phyloP scores from a whole-genome alignment of 2,797 vertebrate genomes.

The Dromococcyx pavoninus region DNA sequence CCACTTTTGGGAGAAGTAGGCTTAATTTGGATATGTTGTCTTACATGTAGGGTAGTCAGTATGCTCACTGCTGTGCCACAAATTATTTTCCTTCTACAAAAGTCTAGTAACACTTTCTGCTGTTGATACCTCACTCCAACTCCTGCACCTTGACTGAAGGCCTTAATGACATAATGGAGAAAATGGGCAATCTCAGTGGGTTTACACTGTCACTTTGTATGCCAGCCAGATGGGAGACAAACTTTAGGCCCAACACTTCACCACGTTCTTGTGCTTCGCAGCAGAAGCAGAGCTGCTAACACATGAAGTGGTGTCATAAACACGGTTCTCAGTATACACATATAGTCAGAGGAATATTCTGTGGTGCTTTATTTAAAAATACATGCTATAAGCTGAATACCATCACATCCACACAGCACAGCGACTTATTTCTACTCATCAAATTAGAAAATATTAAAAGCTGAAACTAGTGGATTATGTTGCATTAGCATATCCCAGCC shows the following conservation, averaged over 20 bases:
- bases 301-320: neutral
- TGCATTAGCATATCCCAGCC: neutral
- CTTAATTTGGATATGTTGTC: neutral
- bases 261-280: neutral
- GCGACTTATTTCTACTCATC: neutral
- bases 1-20: neutral
- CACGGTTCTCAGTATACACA: neutral
- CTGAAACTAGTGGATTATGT: neutral
- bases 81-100: neutral
- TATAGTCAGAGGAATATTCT: neutral
- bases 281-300: neutral
- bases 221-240: neutral
- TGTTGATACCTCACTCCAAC: neutral
- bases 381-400: neutral
- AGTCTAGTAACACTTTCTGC: neutral
- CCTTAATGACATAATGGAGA: neutral
- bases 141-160: neutral
- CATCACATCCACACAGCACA: neutral
- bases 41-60: neutral
- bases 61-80: neutral
- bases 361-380: slow-evolving; percentile 35
- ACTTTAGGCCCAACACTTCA: neutral
- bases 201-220: neutral
- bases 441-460: neutral
- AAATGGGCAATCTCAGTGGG: neutral